A percentile compares a stretch with the other conserved stretches of the same genome.
Evolutionary conservation across 2,888 invertebrate species (phyloP).

Genomic region (Osmoderma eremita): DNA sequence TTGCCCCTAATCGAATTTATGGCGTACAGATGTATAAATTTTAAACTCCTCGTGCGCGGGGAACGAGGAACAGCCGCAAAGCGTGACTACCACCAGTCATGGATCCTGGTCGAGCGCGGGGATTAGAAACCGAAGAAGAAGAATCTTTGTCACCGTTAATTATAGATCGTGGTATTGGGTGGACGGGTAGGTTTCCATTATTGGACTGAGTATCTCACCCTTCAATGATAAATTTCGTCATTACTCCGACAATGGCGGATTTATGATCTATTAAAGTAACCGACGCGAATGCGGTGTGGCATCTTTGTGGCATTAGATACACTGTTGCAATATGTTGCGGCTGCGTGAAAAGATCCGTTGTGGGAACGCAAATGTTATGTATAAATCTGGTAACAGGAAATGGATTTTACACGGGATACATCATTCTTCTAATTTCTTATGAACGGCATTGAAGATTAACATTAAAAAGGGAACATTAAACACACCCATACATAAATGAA

Average conservation of each 20-base stretch:
- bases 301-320: no score
- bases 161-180: conserved; percentile 2
- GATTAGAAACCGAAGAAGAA: conserved; percentile 9
- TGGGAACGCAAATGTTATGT: no score
- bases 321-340: no score
- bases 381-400: no score
- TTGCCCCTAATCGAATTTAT: conserved; percentile 13
- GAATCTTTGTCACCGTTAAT: conserved; percentile 12
- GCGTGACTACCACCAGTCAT: neutral
- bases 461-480: no score
- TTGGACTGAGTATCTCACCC: conserved; percentile 10
- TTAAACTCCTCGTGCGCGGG: conserved; percentile 11
- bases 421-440: no score
- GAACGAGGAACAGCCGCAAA: neutral
- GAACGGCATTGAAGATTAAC: no score
- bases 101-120: neutral
- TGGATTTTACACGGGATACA: no score
- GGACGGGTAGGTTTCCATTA: conserved; percentile 4
- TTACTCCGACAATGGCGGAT: conserved; percentile 26
- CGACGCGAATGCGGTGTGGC: no score
- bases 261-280: neutral
- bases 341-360: no score
- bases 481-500: no score
- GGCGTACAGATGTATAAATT: conserved; percentile 26
- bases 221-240: conserved; percentile 24